A percentile compares a stretch with the other conserved stretches of the same genome.
These are phyloP conservation scores for Adelphocoris suturalis DNA, from an alignment of 2,888 invertebrate genomes.

Conservation along the genomic window DNA sequence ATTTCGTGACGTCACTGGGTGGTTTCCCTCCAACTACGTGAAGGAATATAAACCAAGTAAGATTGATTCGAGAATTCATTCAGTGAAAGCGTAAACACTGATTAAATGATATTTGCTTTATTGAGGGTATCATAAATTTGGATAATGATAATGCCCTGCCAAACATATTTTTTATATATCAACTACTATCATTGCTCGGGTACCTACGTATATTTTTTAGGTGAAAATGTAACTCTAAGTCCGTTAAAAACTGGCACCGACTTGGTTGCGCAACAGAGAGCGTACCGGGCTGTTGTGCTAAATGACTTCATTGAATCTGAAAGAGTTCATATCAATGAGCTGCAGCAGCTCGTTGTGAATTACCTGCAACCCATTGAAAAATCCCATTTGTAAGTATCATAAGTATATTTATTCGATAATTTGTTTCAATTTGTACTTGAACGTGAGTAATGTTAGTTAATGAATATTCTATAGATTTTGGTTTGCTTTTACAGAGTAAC, in stretches of 20 bases:
- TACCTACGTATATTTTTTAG: slow-evolving; percentile 48
- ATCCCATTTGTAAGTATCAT: slow-evolving; percentile 88
- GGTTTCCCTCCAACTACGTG: slow-evolving; percentile 99
- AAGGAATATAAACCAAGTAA: slow-evolving; percentile 88
- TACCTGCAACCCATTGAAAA: slow-evolving; percentile 93
- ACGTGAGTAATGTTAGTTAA: background rate
- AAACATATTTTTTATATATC: too few species aligned
- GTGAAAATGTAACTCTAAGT: slow-evolving; percentile 72
- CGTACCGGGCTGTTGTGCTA: slow-evolving; percentile 90
- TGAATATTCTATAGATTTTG: background rate
- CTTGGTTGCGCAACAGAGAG: slow-evolving; percentile 81
- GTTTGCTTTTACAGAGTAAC: slow-evolving; percentile 65
- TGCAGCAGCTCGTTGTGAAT: slow-evolving; percentile 90
- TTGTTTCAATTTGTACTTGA: background rate
- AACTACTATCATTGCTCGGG: too few species aligned
- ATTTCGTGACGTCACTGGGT: slow-evolving; percentile 95
- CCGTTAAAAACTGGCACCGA: slow-evolving; percentile 75
- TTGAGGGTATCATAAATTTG: too few species aligned
- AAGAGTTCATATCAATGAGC: slow-evolving; percentile 92
- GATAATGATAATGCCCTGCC: too few species aligned
- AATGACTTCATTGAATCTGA: slow-evolving; percentile 96
- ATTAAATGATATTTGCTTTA: too few species aligned
- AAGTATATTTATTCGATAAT: background rate
- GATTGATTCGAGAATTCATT: background rate
- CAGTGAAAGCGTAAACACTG: too few species aligned